phyloP scores from a whole-genome alignment of 2,797 vertebrate genomes.

The Choloepus didactylus region DNA sequence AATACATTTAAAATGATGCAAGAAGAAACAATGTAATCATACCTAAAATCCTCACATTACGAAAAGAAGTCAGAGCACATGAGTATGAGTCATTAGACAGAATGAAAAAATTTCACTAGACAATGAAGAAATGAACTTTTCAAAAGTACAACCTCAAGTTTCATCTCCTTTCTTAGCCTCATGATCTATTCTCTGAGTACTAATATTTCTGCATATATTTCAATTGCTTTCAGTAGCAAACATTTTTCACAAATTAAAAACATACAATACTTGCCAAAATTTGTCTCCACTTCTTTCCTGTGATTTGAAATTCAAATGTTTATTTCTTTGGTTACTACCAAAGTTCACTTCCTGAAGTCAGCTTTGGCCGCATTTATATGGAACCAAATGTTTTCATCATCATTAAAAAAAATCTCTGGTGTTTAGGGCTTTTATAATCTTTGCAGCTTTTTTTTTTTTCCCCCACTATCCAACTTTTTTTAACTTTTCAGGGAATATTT shows the following conservation, averaged over 20 bases:
- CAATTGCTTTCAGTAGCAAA: too few species aligned
- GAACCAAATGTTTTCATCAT: background rate
- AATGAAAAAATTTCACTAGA: too few species aligned
- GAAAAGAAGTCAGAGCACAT: background rate
- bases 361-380: too few species aligned
- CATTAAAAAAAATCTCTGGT: background rate
- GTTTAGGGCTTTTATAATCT: background rate
- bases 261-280: too few species aligned
- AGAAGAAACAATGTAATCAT: conserved; percentile 23
- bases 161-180: background rate
- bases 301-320: too few species aligned
- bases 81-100: background rate
- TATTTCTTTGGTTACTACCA: too few species aligned
- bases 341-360: too few species aligned
- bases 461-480: background rate
- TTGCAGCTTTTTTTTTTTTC: background rate
- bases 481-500: background rate
- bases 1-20: background rate
- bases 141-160: background rate
- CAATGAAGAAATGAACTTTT: too few species aligned
- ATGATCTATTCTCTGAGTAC: background rate
- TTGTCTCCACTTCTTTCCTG: too few species aligned
- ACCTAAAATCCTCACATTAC: background rate
- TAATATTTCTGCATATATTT: background rate
- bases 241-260: too few species aligned